These are phyloP conservation scores for Gandaritis pyraliata DNA, from an alignment of 2,888 invertebrate species.

Conservation along the genomic window DNA sequence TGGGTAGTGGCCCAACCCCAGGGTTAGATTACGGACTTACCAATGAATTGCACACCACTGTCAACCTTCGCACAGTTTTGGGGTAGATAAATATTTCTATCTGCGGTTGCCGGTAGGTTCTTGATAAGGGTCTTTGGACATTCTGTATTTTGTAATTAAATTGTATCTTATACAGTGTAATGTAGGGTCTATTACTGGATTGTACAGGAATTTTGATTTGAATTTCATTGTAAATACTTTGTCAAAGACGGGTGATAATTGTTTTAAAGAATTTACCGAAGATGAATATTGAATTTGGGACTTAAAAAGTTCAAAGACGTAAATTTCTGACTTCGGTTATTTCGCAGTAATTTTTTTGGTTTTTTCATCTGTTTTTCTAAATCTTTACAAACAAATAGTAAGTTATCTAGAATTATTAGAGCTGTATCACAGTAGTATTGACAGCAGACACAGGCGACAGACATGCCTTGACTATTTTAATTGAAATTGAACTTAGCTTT, in stretches of 20 bases:
- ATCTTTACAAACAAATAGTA: no score
- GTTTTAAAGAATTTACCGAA: not conserved
- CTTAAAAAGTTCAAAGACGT: no score
- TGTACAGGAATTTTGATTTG: constrained; percentile 30
- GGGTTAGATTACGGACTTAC: constrained; percentile 25
- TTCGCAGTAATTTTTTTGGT: no score
- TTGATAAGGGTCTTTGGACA: constrained; percentile 36
- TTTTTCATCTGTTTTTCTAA: no score
- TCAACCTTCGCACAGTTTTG: constrained; percentile 51
- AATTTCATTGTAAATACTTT: constrained; percentile 7
- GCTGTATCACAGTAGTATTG: no score
- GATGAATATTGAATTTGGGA: no score
- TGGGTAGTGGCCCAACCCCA: not conserved
- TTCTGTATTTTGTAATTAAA: constrained; percentile 43
- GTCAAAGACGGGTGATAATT: not conserved
- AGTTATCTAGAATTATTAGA: no score
- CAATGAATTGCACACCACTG: constrained; percentile 54
- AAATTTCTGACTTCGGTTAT: no score
- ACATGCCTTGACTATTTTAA: no score
- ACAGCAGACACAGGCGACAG: no score
- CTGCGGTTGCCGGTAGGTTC: constrained; percentile 24
- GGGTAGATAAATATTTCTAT: constrained; percentile 54
- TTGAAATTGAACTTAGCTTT: no score
- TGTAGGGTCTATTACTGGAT: constrained; percentile 8
- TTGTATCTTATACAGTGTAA: constrained; percentile 32